Evolutionary conservation across 2,797 vertebrate species (phyloP), one percentile per base, ranked within the genome.

Genomic region (Falco columbarius): DNA sequence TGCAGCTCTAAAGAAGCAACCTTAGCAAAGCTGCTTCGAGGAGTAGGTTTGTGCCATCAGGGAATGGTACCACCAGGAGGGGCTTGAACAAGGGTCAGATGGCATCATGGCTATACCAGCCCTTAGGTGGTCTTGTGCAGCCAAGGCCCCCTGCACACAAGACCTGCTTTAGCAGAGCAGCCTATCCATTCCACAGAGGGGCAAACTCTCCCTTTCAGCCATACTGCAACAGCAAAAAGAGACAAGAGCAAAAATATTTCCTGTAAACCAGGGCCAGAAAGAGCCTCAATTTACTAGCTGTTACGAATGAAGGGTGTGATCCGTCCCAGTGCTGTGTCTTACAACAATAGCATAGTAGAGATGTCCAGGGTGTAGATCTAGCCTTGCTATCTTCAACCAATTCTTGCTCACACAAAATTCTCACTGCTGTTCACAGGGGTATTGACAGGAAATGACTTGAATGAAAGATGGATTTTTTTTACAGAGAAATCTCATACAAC

Each of bases 361-460:
- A n/a, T 46, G 36, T 6, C 34, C 38, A 70, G 65, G 46, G 19
- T 62, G 34, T 68, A 61, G 42, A 56, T 40, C 55, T 91, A 52
- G 17, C 27, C 77, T 85, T 83, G 40, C 16, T 71, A 63, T 87
- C 89, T 93, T 89, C 76, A 87, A 24, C 27, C 65, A 86, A 19
- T 93, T 93, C 68, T 92, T 83, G 67, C 34, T 96, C n/a, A 87
- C 68, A 74, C 61, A 38, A 85, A 90, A 87, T 92, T 87, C 58
- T 83, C 68, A 70, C 47, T 83, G 81, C 58, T 1, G 0, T 77
- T 92, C 74, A 93, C 65, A 94, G 27, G 24, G 9, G 14, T 74
- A 89, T 89, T 97, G 56, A 72, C 52, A 75, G 46, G 65, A 96
- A 97, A 95, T 54, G 0, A 71, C 68, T 83, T 72, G 72, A 96